Base-by-base conservation (phyloP, 2,797 vertebrate species). In the Acanthurus tractus region DNA sequence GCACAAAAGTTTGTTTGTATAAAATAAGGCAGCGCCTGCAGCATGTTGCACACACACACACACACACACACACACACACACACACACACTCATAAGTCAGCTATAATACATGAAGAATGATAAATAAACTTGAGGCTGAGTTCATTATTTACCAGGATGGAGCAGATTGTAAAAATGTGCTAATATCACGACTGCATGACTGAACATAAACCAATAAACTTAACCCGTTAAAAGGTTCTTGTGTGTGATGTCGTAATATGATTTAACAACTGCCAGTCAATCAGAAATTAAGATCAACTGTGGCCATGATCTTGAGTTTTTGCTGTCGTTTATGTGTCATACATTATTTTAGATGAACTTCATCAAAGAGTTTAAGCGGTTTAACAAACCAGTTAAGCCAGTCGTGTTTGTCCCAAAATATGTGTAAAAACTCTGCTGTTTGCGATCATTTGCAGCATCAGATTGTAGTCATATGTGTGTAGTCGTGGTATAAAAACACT, bases 1-100 rank as follows among this genome's bases (percentile, higher is more conserved):
- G 71, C 73, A 90, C 75, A 86, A 78, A 66, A 10, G 75, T 80
- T 85, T 75, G 56, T 68, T 70, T 84, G 80, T 89, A 29, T 2
- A 13, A 58, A 55, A 8, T 4, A 23, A n/a, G 22, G 3, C 44
- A 71, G 23, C 0, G 63, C 77, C 79, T 70, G 70, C 45, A 76
- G 79, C 15, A 2, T 22, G 2, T 53, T 0, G 53, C 23, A 44
- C 63, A 58, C 70, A 63, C 49, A 63, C 25, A 34, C 46, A 40
- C 45, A 46, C 45, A 14, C 12, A 58, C 70, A 63, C 49, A 63
- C 25, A 34, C 46, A 40, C 63, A 58, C 70, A 63, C 49, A 63
- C 25, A 34, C 46, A 40, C 45, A 46, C 45, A 14, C 12, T 4
- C 4, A 14, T 5, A 46, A 46, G 14, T 17, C 1, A 49, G 17